These are phyloP conservation scores for Cinclus cinclus DNA, from an alignment of 2,113 vertebrate species.

Conservation along the genomic window DNA sequence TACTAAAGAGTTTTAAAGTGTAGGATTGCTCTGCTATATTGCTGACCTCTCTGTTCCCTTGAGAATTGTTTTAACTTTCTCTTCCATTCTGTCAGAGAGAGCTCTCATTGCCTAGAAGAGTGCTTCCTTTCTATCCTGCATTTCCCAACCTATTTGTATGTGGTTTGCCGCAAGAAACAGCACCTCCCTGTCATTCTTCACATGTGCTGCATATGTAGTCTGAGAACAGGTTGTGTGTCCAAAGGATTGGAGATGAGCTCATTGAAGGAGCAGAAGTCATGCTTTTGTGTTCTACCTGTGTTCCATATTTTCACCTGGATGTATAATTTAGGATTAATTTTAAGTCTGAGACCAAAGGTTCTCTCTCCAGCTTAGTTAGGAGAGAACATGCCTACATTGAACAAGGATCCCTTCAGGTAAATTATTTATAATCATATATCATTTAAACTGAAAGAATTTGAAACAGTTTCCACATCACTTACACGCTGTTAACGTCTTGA, in stretches of 20 bases:
- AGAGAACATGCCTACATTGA: not conserved
- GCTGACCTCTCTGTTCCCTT: not conserved
- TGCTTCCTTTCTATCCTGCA: not conserved
- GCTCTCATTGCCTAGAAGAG: not conserved
- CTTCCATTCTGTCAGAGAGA: not conserved
- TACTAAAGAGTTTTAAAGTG: not conserved
- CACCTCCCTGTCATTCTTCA: not conserved
- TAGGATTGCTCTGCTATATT: not conserved
- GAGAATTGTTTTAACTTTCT: not conserved
- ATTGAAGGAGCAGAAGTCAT: not conserved
- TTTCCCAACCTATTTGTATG: not conserved
- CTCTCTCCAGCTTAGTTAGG: not conserved
- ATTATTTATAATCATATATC: not conserved
- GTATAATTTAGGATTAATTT: not conserved
- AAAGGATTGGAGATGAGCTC: not conserved
- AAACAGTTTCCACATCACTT: not conserved
- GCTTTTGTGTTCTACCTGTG: not conserved
- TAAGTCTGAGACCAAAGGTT: not conserved
- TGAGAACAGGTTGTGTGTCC: not conserved
- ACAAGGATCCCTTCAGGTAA: not conserved
- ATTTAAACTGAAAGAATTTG: not conserved
- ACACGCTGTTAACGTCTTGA: not conserved
- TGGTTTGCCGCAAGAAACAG: not conserved
- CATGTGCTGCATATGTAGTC: not conserved
- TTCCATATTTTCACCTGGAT: not conserved